Conservation (phyloP, 2,888 invertebrate genomes). For the Hydriomena furcata region DNA sequence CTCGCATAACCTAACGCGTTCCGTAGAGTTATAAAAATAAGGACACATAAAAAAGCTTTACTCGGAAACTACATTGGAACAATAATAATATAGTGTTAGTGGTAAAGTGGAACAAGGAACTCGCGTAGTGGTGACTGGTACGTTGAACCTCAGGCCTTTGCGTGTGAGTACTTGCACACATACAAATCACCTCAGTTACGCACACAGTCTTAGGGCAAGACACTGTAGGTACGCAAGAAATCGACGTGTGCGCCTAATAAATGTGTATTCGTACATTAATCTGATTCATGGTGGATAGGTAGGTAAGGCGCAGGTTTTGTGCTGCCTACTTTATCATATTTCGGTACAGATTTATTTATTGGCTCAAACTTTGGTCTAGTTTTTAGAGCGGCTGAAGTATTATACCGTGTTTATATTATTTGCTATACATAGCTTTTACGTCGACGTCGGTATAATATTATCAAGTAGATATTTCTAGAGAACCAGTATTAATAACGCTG, state of each 20-base stretch:
- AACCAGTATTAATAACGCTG: no score
- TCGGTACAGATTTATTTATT: slow-evolving; percentile 23
- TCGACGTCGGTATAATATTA: no score
- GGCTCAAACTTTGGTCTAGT: slow-evolving; percentile 8
- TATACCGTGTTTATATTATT: neutral
- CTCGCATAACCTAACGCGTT: slow-evolving; percentile 23
- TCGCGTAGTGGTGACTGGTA: slow-evolving; percentile 79
- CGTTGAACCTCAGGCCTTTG: slow-evolving; percentile 73
- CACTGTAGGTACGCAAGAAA: slow-evolving; percentile 30
- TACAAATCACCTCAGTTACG: slow-evolving; percentile 35
- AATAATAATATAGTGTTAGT: slow-evolving; percentile 81
- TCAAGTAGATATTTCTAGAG: no score
- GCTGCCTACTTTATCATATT: slow-evolving; percentile 36
- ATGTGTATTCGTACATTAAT: slow-evolving; percentile 58
- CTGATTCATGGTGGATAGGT: slow-evolving; percentile 67
- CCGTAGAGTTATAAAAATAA: slow-evolving; percentile 41
- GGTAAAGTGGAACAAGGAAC: slow-evolving; percentile 83
- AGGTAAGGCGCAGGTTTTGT: slow-evolving; percentile 50
- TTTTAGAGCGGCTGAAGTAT: slow-evolving; percentile 7
- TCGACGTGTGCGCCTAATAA: slow-evolving; percentile 48
- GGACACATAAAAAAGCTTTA: slow-evolving; percentile 50
- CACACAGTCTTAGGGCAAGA: slow-evolving; percentile 32
- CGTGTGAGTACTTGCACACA: slow-evolving; percentile 52
- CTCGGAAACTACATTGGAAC: slow-evolving; percentile 75
- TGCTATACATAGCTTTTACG: neutral